Evolutionary conservation across 23 tunicate genomes (phyloP).

Genomic region (Diplosoma virens): DNA sequence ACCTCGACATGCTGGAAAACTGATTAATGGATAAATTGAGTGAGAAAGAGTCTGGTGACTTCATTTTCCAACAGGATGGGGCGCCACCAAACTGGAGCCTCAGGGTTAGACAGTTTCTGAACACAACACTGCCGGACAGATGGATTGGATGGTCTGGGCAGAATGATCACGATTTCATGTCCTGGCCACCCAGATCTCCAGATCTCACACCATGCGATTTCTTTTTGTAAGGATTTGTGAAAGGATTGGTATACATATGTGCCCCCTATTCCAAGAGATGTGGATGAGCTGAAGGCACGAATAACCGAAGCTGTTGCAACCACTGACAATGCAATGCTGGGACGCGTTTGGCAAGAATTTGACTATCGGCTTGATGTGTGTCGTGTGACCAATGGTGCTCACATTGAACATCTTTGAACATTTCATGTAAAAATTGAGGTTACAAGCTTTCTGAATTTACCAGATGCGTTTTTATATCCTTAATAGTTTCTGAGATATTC

Average conservation of each 20-base stretch:
- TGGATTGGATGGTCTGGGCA: slow-evolving; percentile 33
- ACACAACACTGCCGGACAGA: slow-evolving; percentile 31
- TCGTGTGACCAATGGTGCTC: slow-evolving; percentile 5
- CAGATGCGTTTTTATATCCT: slow-evolving; percentile 22
- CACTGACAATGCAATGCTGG: slow-evolving; percentile 36
- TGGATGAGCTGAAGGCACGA: slow-evolving; percentile 9
- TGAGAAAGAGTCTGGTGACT: slow-evolving; percentile 15
- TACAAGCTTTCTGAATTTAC: slow-evolving; percentile 28
- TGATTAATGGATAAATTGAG: too few relatives aligned
- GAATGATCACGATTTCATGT: slow-evolving; percentile 21
- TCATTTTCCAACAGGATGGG: slow-evolving; percentile 24
- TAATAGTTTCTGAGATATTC: slow-evolving; percentile 18
- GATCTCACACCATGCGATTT: slow-evolving; percentile 29
- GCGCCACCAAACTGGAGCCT: slow-evolving; percentile 34
- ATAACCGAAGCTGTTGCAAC: slow-evolving; percentile 28
- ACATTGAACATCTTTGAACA: slow-evolving; percentile 21
- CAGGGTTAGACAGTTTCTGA: slow-evolving; percentile 33
- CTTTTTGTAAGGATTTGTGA: slow-evolving; percentile 29
- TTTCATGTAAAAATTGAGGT: slow-evolving; percentile 13
- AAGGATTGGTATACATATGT: slow-evolving; percentile 19
- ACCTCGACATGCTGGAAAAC: too few relatives aligned
- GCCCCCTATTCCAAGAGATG: slow-evolving; percentile 2
- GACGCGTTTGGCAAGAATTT: slow-evolving; percentile 26
- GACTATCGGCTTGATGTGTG: too few relatives aligned
- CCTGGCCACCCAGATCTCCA: slow-evolving; percentile 39